Percentiles rank a stretch among this genome's conserved stretches.
Evolutionary conservation across 2,888 invertebrate genomes (phyloP).

Genomic region (Oligia fasciuncula): DNA sequence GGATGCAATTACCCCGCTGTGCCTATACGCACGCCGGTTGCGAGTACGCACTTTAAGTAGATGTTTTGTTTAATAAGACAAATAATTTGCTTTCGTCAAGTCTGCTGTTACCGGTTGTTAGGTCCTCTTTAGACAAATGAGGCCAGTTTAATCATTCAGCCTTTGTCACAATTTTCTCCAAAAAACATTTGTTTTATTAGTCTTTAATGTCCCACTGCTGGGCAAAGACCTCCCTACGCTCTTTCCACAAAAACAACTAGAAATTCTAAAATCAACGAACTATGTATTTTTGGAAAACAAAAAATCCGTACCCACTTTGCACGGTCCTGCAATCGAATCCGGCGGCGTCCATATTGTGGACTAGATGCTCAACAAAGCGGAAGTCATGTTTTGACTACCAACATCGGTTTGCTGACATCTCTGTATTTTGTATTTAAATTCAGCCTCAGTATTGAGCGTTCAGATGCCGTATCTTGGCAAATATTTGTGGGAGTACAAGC

Average conservation of each 20-base stretch:
- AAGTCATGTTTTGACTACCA: conserved; percentile 16
- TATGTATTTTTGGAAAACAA: background rate
- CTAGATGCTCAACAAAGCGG: conserved; percentile 25
- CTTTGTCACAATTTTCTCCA: background rate
- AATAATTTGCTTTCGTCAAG: background rate
- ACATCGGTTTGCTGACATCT: conserved; percentile 20
- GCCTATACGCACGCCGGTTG: background rate
- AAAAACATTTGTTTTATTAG: too few relatives aligned
- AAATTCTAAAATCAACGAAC: too few relatives aligned
- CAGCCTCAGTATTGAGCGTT: conserved; percentile 35
- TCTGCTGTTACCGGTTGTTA: background rate
- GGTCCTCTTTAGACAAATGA: too few relatives aligned
- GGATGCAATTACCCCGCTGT: background rate
- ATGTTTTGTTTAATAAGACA: background rate
- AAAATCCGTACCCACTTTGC: background rate
- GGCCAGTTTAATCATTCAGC: background rate
- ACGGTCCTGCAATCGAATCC: background rate
- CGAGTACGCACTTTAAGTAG: background rate
- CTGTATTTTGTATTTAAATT: conserved; percentile 20
- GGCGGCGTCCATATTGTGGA: conserved; percentile 8
- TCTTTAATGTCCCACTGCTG: too few relatives aligned
- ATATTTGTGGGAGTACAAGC: conserved; percentile 30
- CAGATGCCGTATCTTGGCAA: conserved; percentile 21
- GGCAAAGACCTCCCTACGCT: too few relatives aligned
- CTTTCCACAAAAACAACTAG: background rate